Base-by-base conservation (phyloP, 2,888 invertebrate species). In the Pachycephus smyrnensis region DNA sequence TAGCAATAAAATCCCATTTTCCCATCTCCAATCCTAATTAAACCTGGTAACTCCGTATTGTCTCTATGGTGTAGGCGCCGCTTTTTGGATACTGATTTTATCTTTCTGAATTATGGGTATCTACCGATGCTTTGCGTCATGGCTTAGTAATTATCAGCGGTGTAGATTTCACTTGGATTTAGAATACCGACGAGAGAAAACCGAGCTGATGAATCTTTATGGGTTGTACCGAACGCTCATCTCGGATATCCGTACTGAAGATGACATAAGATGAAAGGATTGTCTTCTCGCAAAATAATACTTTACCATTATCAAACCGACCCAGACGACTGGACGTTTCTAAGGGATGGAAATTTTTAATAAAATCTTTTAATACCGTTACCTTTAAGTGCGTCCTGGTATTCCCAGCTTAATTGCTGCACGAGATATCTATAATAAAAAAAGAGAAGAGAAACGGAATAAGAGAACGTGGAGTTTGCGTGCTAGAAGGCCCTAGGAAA, bases 381-480 rank as follows among this genome's bases (percentile, higher is more conserved):
- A 96, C 96, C 92, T 86, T 92, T 89, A 77, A 96, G 93, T 71
- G 95, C 95, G 71, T 93, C 92, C 32, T 91, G 85, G 23, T 94
- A 93, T 3, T 92, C 87, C 82, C 94, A 92, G 35, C 93, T 92
- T 88, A 95, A 90, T 78, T 94, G 93, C 80, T 94, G 94, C 77
- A 95, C 93, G 94, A 96, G 94, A 90, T 92, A 92, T 73, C 92
- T 92, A 86, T 73, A 87, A 88, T 55, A 77, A 80, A 79, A 79
- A 32, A 69, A 68, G 32, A 33, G 31, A 31, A 71, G 15, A 33
- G 32, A 33, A 31, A 33, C 11, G 12, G 11, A 68, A 69, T 74
- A 74, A 36, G 68, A 73, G 15, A 77, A 68, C 69, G 77, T 74
- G 33, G 73, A 73, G 32, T n/a, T 73, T 35, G 73, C 33, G 73